Evolutionary conservation across 2,797 vertebrate genomes (phyloP), one percentile per base, ranked within the genome.

Genomic region (Caiman crocodilus): DNA sequence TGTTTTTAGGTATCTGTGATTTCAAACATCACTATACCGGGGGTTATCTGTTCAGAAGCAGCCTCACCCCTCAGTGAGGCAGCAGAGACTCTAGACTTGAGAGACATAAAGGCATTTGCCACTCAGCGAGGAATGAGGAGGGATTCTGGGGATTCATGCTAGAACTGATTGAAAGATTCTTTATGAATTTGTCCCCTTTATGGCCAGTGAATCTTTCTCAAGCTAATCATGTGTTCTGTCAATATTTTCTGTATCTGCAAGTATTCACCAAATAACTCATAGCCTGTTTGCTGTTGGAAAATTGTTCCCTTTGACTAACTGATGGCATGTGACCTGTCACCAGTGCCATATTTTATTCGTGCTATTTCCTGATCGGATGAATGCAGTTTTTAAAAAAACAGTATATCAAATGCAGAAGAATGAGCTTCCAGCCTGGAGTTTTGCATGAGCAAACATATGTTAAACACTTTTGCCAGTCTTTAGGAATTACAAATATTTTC

Each of bases 401-500:
- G 63, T 28, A 82, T 26, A 90, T 58, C 82, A 85, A 84, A n/a
- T 1, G 3, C 90, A 76, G 61, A 92, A 76, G 87, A 89, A 87
- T 20, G 55, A 79, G 28, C 86, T 89, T 94, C 89, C 94, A 92
- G 69, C 61, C 92, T 92, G 30, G 60, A 80, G 74, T 92, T 79
- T 93, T 87, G 85, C 81, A 65, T 3, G 81, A 84, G 82, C 35
- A 76, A 94, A 84, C 61, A 74, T 74, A 76, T 0, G 0, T 32
- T 30, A 18, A 92, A 60, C 32, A 89, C 88, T 93, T 50, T 42
- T 90, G 94, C 81, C 92, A 80, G 87, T 65, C 94, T 85, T 92
- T 92, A 92, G 95, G 90, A 94, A 80, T 94, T 95, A 76, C 79
- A 91, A 93, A 85, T 57, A 78, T 94, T 95, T 96, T 92, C 92